These are phyloP conservation scores for Drosophila pseudotalamancana DNA, from an alignment of 2,888 invertebrate species.

Conservation along the genomic window DNA sequence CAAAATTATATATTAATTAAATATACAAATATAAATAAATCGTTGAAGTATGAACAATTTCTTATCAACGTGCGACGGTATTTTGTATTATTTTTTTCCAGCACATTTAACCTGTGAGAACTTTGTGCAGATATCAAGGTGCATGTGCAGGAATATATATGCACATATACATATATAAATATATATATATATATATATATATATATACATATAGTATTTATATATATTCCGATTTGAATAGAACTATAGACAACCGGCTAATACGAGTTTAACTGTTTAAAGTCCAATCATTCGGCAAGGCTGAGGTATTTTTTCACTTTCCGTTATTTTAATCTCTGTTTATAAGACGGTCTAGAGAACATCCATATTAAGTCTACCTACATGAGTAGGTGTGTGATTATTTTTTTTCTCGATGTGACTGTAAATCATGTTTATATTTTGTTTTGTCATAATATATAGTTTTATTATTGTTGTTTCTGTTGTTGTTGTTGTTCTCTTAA, in stretches of 20 bases:
- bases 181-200: neutral
- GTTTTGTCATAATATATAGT: conserved; percentile 7
- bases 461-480: conserved; percentile 3
- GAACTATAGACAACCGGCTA: conserved; percentile 26
- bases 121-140: conserved; percentile 38
- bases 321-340: conserved; percentile 44
- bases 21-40: conserved; percentile 4
- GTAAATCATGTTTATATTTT: conserved; percentile 50
- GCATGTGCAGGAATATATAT: conserved; percentile 14
- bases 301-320: conserved; percentile 67
- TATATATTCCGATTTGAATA: neutral
- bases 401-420: conserved; percentile 35
- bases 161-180: neutral
- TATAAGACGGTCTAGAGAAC: conserved; percentile 8
- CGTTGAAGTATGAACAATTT: conserved; percentile 3
- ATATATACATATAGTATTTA: neutral
- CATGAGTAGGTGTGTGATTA: conserved; percentile 74
- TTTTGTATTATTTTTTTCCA: conserved; percentile 1
- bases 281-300: conserved; percentile 65
- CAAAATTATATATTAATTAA: conserved; percentile 8
- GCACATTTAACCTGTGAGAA: conserved; percentile 33
- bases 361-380: conserved; percentile 11
- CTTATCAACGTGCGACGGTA: conserved; percentile 37
- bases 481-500: conserved; percentile 43
- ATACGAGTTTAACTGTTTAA: conserved; percentile 33